Evolutionary conservation across 2,797 vertebrate species (phyloP).

Genomic region (Coregonus ussuriensis): DNA sequence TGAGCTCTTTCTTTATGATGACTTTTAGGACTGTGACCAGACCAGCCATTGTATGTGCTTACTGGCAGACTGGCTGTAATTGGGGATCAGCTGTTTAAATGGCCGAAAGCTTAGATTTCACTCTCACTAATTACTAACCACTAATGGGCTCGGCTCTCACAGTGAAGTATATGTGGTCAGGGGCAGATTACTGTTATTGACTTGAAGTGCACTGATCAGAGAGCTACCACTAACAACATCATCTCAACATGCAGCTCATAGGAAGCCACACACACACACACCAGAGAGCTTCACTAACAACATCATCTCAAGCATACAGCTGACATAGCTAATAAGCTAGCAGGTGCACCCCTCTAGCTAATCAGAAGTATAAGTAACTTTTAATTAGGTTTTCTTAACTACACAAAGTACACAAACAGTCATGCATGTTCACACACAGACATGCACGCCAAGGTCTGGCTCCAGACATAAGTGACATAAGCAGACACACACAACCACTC

Average conservation of each 20-base stretch:
- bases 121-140: slow-evolving; percentile 4
- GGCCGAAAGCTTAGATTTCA: not conserved
- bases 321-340: not conserved
- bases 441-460: not conserved
- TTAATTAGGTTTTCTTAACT: not conserved
- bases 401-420: not conserved
- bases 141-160: not conserved
- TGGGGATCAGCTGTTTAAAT: not conserved
- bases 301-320: not conserved
- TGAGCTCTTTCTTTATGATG: not conserved
- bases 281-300: not conserved
- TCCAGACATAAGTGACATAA: not conserved
- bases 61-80: slow-evolving; percentile 1
- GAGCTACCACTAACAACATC: not conserved
- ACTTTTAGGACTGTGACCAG: not conserved
- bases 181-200: slow-evolving; percentile 3
- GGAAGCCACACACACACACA: not conserved
- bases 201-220: not conserved
- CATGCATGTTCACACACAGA: not conserved
- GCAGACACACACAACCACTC: no score
- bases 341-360: not conserved
- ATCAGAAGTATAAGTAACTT: not conserved
- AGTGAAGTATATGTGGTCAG: not conserved
- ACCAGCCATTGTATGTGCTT: not conserved
- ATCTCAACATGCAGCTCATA: not conserved